These are phyloP conservation scores for Setophaga kirtlandii DNA, from an alignment of 2,113 vertebrate genomes.

Conservation along the genomic window DNA sequence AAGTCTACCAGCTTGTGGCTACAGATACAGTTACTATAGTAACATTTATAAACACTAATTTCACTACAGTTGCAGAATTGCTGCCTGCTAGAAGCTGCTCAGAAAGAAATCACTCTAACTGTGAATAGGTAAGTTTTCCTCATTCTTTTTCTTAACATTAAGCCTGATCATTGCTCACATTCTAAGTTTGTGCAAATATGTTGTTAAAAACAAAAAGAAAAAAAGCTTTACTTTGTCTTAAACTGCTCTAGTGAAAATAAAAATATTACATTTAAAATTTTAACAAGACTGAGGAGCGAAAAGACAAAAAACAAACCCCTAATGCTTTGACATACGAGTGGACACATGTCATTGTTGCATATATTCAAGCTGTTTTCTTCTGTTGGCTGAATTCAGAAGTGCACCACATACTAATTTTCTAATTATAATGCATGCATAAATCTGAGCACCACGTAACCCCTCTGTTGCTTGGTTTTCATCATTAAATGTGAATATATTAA, in stretches of 20 bases:
- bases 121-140: background rate
- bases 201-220: background rate
- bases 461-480: background rate
- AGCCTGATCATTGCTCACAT: background rate
- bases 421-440: background rate
- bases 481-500: background rate
- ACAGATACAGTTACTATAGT: slow-evolving; percentile 63
- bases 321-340: background rate
- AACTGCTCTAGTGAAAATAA: background rate
- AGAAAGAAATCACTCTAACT: background rate
- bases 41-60: slow-evolving; percentile 52
- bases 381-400: background rate
- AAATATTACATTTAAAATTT: background rate
- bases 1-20: slow-evolving; percentile 32
- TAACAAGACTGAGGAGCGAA: background rate
- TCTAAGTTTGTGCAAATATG: background rate
- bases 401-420: background rate
- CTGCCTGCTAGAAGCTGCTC: background rate
- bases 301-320: background rate
- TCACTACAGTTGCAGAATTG: background rate
- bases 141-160: background rate
- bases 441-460: background rate
- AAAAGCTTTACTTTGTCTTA: background rate
- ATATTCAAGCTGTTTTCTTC: background rate
- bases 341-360: background rate